phyloP scores from a whole-genome alignment of 2,113 vertebrate species.

The Mola mola region DNA sequence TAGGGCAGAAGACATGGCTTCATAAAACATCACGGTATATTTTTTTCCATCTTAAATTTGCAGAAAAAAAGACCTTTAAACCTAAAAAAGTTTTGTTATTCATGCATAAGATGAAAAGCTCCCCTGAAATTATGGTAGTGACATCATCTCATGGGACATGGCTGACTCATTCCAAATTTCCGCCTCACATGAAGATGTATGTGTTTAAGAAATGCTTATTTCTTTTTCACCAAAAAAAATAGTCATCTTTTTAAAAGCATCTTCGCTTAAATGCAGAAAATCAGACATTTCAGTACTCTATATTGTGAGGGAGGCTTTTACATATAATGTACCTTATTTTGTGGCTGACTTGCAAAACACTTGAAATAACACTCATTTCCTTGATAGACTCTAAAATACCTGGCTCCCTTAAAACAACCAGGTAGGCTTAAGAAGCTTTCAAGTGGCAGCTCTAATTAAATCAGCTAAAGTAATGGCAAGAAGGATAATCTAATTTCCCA shows the following conservation, averaged over 20 bases:
- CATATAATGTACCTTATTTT: not conserved
- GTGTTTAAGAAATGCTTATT: not conserved
- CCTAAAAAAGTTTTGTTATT: constrained; percentile 29
- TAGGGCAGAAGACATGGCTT: constrained; percentile 8
- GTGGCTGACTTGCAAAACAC: not conserved
- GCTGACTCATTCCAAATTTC: constrained; percentile 16
- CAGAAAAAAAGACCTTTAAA: constrained; percentile 13
- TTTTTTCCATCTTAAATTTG: constrained; percentile 22
- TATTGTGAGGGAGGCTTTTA: not conserved
- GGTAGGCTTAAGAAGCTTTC: constrained; percentile 18
- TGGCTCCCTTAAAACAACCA: constrained; percentile 22
- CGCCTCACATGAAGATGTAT: constrained; percentile 12
- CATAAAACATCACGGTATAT: constrained; percentile 10
- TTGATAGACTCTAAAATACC: constrained; percentile 33
- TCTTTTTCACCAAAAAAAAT: not conserved
- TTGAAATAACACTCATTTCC: constrained; percentile 27
- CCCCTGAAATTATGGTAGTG: not conserved
- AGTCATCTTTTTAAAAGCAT: not conserved
- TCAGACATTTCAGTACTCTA: not conserved
- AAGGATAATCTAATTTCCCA: constrained; percentile 52
- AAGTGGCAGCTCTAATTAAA: constrained; percentile 48
- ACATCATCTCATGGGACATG: constrained; percentile 30
- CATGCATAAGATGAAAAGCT: constrained; percentile 44
- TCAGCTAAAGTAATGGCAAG: constrained; percentile 44
- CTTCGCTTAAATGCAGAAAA: not conserved